Conservation (phyloP, 2,888 invertebrate species). For the Candidula unifasciata region DNA sequence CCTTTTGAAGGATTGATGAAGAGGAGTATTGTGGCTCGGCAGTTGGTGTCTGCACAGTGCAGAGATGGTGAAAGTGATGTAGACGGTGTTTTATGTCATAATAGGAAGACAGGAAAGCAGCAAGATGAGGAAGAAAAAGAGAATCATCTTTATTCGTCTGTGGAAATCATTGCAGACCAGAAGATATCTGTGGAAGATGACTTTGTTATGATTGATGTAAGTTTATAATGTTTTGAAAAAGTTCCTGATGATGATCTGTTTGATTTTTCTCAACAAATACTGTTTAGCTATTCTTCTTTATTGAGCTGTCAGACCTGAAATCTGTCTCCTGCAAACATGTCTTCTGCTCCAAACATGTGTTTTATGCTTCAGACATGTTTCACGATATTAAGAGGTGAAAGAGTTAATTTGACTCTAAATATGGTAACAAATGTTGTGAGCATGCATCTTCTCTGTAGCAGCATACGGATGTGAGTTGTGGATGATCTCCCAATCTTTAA, state of each 20-base stretch:
- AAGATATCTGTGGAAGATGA: conserved; percentile 49
- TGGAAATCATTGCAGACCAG: conserved; percentile 18
- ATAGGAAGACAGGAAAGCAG: conserved; percentile 4
- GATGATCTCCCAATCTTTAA: too few relatives aligned
- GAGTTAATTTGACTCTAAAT: too few relatives aligned
- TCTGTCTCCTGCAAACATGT: too few relatives aligned
- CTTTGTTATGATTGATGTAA: conserved; percentile 51
- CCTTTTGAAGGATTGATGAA: conserved; percentile 50
- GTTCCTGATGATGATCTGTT: background rate
- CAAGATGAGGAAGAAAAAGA: conserved; percentile 43
- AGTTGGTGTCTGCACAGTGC: background rate
- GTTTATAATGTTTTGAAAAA: background rate
- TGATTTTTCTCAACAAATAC: too few relatives aligned
- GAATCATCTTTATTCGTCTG: conserved; percentile 10
- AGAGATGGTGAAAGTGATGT: conserved; percentile 17
- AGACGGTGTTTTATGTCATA: background rate
- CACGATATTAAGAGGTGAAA: too few relatives aligned
- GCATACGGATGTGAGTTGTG: too few relatives aligned
- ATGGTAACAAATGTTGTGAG: too few relatives aligned
- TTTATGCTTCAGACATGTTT: too few relatives aligned
- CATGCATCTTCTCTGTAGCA: too few relatives aligned
- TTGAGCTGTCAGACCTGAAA: too few relatives aligned
- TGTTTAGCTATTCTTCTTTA: too few relatives aligned
- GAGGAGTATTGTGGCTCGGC: conserved; percentile 41
- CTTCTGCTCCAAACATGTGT: too few relatives aligned